Base-by-base conservation (phyloP, 2,113 vertebrate species). In the Pungitius pungitius region DNA sequence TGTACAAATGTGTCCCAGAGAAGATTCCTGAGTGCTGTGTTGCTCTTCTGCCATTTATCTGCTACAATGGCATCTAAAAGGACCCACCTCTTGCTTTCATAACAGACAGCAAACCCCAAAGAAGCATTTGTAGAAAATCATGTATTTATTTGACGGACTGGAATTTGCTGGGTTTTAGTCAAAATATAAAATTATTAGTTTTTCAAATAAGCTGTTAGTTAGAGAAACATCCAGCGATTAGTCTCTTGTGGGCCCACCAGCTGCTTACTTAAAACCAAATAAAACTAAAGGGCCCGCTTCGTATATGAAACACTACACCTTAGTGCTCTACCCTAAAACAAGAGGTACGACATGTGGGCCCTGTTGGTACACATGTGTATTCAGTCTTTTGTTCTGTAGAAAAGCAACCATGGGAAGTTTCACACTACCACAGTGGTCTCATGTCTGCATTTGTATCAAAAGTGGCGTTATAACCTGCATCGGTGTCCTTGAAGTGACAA, bases 401-500 rank as follows among this genome's bases (percentile, higher is more conserved):
- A 68, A 54, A 73, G 55, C 57, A 51, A 61, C 57, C 39, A 70
- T 17, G 35, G 45, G 0, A 22, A 61, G 37, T 59, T 43, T 42
- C 37, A 45, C 4, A 20, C 57, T 35, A 68, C 35, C 39, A 56
- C 17, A 62, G 47, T 52, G 73, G 84, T 88, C 81, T 84, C 77
- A 88, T 75, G 77, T 88, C 62, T 86, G 81, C 91, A 87, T 92
- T 90, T 92, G 85, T 92, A 90, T 90, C 87, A 90, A 86, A 91
- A 92, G 87, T 90, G 87, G 85, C 82, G 0, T 79, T 86, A 67
- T 73, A 72, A 82, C 82, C 70, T 24, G 20, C 85, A 87, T 82
- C 70, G 93, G 81, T 84, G 89, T 80, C 82, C 86, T 95, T 94
- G 95, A 95, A 97, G 95, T 95, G 94, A 96, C 94, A 94, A 80